Conservation (phyloP, 2,888 invertebrate species). For the Dryadula phaetusa region DNA sequence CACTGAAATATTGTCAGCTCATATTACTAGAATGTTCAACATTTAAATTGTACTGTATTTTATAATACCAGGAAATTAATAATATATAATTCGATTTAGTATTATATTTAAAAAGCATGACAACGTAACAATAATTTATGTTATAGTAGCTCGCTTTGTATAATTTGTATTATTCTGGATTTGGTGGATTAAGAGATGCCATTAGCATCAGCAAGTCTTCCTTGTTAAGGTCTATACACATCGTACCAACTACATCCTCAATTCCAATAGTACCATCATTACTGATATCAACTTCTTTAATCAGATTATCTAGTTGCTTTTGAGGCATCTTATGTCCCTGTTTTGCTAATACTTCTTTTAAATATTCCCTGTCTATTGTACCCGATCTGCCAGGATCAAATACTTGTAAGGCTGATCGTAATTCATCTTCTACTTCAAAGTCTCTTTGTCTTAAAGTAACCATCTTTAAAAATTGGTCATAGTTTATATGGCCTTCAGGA, state of each 20-base stretch:
- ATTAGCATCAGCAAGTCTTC: conserved; percentile 68
- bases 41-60: no score
- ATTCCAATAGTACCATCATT: conserved; percentile 75
- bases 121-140: no score
- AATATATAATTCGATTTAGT: no score
- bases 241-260: conserved; percentile 75
- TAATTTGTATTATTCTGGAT: conserved; percentile 44
- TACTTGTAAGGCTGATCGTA: conserved; percentile 65
- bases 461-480: conserved; percentile 73
- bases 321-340: conserved; percentile 67
- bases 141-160: no score
- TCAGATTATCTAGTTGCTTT: conserved; percentile 63
- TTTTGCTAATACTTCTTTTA: conserved; percentile 64
- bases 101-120: no score
- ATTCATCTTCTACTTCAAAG: conserved; percentile 68
- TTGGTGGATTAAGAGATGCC: conserved; percentile 55
- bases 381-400: conserved; percentile 66
- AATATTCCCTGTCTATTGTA: conserved; percentile 62
- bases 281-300: conserved; percentile 74
- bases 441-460: conserved; percentile 71
- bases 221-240: conserved; percentile 72
- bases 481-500: conserved; percentile 69
- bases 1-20: no score
- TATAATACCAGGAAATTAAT: no score
- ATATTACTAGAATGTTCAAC: no score